phyloP scores from a whole-genome alignment of 2,797 vertebrate species.

The Phrynocephalus guinanensis region DNA sequence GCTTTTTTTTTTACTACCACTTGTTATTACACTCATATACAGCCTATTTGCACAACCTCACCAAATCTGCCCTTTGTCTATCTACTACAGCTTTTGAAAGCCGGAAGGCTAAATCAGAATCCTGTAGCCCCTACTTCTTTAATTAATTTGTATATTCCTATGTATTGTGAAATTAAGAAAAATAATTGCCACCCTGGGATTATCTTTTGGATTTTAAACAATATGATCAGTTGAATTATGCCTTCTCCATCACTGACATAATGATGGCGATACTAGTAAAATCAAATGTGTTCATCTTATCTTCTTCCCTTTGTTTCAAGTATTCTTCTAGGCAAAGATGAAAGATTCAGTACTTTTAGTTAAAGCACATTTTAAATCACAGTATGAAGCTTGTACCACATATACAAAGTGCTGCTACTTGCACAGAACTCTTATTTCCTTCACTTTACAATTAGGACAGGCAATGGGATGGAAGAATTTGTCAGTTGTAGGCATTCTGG shows the following conservation, averaged over 20 bases:
- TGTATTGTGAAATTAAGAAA: background rate
- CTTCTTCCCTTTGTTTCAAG: background rate
- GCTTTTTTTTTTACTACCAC: background rate
- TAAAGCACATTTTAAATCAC: too few relatives aligned
- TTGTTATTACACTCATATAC: background rate
- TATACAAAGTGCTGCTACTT: background rate
- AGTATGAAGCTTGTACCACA: background rate
- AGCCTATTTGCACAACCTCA: background rate
- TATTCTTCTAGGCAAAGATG: background rate
- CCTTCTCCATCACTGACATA: too few relatives aligned
- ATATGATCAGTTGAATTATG: background rate
- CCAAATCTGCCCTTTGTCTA: background rate
- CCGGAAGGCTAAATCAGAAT: background rate
- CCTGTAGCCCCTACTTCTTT: background rate
- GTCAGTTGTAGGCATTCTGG: too few relatives aligned
- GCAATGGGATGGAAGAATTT: too few relatives aligned
- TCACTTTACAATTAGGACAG: too few relatives aligned
- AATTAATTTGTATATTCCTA: background rate
- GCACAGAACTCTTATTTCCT: too few relatives aligned
- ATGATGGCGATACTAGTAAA: background rate
- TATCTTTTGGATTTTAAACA: background rate
- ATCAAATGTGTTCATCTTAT: background rate
- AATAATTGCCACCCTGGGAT: background rate
- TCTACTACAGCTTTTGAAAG: background rate
- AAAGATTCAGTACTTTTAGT: too few relatives aligned